Evolutionary conservation across 2,888 invertebrate species (phyloP).

Genomic region (Trachelus stipa): DNA sequence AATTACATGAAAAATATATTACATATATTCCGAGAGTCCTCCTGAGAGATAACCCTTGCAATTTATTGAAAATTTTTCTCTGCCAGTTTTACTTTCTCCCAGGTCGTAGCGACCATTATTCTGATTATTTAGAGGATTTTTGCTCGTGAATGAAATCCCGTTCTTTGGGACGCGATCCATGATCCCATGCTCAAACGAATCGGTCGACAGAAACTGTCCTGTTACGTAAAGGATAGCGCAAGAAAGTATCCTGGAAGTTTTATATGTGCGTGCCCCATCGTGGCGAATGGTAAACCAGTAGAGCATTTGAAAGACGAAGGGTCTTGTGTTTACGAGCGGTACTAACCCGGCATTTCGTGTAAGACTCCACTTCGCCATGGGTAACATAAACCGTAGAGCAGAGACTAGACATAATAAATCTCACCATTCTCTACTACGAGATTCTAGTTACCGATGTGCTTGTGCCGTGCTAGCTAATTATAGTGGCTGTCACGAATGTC

Average conservation of each 20-base stretch:
- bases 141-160: not conserved
- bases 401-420: constrained; percentile 7
- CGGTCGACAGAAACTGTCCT: not conserved
- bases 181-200: not conserved
- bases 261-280: not conserved
- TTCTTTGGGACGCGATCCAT: not conserved
- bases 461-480: not conserved
- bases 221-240: not conserved
- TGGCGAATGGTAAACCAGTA: not conserved
- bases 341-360: constrained; percentile 5
- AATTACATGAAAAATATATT: not conserved
- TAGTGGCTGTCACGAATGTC: not conserved
- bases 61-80: not conserved
- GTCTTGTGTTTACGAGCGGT: not conserved
- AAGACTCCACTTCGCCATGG: not conserved
- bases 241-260: not conserved
- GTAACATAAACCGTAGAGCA: constrained; percentile 13
- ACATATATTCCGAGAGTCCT: not conserved
- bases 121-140: not conserved
- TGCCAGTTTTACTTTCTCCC: not conserved
- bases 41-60: not conserved
- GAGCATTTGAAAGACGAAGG: not conserved
- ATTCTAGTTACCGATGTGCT: constrained; percentile 3
- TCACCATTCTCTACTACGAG: not conserved
- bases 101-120: not conserved